These are phyloP conservation scores for Phorcus lineatus DNA, from an alignment of 2,888 invertebrate species.

Conservation along the genomic window DNA sequence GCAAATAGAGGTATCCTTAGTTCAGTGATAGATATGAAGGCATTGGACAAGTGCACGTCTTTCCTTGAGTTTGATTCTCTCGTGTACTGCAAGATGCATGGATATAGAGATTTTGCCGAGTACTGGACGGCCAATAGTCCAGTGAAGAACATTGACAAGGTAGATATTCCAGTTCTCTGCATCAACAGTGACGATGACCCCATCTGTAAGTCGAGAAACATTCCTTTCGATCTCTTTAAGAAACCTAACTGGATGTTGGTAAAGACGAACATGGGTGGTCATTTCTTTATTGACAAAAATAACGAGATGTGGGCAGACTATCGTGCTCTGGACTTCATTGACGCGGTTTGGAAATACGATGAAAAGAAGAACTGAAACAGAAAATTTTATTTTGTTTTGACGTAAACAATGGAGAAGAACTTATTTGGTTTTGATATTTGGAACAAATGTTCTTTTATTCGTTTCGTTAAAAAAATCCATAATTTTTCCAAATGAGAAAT, in stretches of 20 bases:
- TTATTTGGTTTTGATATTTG: too few relatives aligned
- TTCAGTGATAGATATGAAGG: conserved; percentile 34
- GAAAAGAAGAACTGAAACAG: background rate
- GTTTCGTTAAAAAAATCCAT: too few relatives aligned
- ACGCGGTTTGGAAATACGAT: conserved; percentile 41
- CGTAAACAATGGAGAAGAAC: too few relatives aligned
- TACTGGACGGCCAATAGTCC: conserved; percentile 57
- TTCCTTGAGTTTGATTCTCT: conserved; percentile 38
- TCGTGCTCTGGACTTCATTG: conserved; percentile 56
- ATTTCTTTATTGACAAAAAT: conserved; percentile 59
- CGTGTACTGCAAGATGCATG: conserved; percentile 40
- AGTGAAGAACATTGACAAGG: conserved; percentile 48
- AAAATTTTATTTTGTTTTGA: too few relatives aligned
- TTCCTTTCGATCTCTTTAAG: conserved; percentile 65
- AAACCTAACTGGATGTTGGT: conserved; percentile 67
- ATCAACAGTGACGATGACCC: conserved; percentile 55
- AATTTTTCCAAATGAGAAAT: too few relatives aligned
- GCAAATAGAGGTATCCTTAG: conserved; percentile 34
- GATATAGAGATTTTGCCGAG: conserved; percentile 30
- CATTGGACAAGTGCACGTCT: conserved; percentile 26
- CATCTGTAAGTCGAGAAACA: conserved; percentile 52
- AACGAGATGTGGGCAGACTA: conserved; percentile 58
- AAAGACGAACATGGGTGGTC: conserved; percentile 65
- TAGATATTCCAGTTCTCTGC: conserved; percentile 49
- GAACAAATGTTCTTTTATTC: too few relatives aligned